Base-by-base conservation (phyloP, 1,140 invertebrate genomes). In the Drosophila sproati region DNA sequence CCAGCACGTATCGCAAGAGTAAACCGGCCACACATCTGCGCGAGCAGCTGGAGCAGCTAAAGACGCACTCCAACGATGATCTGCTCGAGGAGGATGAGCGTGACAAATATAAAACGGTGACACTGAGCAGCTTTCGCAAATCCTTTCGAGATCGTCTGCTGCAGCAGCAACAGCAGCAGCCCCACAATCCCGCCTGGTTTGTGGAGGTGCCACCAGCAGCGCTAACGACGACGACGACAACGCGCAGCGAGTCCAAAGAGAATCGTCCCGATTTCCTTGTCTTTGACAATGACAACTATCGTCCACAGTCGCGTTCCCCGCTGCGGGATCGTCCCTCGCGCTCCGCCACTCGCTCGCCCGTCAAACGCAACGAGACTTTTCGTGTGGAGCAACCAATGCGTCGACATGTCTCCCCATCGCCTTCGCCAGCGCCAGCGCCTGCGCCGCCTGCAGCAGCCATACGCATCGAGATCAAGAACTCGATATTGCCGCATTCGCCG, bases 111-210 rank as follows among this genome's bases (percentile, higher is more conserved):
- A 91, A 86, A 50, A 92, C 91, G 5, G 83, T 92, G 6, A 92
- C 91, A 0, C n/a, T 92, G 4, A 92, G 85, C 61, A 92, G 91
- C 62, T 92, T 92, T 59, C 85, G 91, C 12, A 92, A 92, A 68
- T 92, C 91, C 10, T 92, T 92, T 50, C 81, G 91, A 6, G 91
- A 92, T n/a, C 87, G 88, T 5, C 57, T 92, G 70, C 54, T 92
- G 57, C 75, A 85, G 51, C 83, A 91, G 47, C 91, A 92, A 39
- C 88, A 91, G 37, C 77, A 92, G 31, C 56, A 79, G 2, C 78
- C 91, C 0, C 82, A 92, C 8, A 92, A 92, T 91, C 91, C 91
- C 32, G 81, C 91, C 57, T 92, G 91, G 91, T 92, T 92, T 51
- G 89, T 92, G 1, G 83, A 91, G 57, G 91, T 92, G 37, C 91